These are phyloP conservation scores for Ispidina picta DNA, from an alignment of 2,797 vertebrate species.

Conservation along the genomic window DNA sequence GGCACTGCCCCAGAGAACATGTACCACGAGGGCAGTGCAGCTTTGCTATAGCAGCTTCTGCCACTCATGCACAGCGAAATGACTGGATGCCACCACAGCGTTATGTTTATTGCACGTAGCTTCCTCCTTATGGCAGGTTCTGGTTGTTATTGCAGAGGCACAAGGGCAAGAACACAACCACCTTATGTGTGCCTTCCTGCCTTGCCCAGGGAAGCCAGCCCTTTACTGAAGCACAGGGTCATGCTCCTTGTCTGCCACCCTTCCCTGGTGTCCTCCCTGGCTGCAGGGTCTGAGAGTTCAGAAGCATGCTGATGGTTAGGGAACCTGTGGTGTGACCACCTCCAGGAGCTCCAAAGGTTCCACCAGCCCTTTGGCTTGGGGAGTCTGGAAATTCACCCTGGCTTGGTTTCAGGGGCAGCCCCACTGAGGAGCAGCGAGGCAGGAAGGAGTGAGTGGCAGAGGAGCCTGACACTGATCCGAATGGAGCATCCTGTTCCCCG, in stretches of 20 bases:
- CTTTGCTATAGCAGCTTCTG: not conserved
- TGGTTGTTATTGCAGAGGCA: not conserved
- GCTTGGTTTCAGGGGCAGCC: not conserved
- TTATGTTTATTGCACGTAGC: rapidly evolving
- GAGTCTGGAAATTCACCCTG: not conserved
- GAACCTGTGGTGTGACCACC: rapidly evolving
- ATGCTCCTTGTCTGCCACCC: too few species aligned
- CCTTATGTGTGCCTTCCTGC: not conserved
- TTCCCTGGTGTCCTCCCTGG: not conserved
- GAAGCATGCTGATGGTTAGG: not conserved
- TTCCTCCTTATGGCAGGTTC: rapidly evolving
- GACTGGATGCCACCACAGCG: not conserved
- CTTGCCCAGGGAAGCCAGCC: not conserved
- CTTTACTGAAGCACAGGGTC: rapidly evolving
- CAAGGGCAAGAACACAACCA: rapidly evolving
- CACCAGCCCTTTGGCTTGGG: rapidly evolving
- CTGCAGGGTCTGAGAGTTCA: not conserved
- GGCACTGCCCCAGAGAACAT: not conserved
- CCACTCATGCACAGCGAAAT: not conserved
- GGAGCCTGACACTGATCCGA: too few species aligned
- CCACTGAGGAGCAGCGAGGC: not conserved
- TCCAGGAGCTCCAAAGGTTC: not conserved
- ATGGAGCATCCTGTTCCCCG: rapidly evolving
- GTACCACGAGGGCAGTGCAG: not conserved
- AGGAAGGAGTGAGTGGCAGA: not conserved